A percentile compares a stretch with the other conserved stretches of the same genome.
These are phyloP conservation scores for Pristionchus arcanus DNA, from an alignment of 2,888 invertebrate genomes.

Conservation along the genomic window DNA sequence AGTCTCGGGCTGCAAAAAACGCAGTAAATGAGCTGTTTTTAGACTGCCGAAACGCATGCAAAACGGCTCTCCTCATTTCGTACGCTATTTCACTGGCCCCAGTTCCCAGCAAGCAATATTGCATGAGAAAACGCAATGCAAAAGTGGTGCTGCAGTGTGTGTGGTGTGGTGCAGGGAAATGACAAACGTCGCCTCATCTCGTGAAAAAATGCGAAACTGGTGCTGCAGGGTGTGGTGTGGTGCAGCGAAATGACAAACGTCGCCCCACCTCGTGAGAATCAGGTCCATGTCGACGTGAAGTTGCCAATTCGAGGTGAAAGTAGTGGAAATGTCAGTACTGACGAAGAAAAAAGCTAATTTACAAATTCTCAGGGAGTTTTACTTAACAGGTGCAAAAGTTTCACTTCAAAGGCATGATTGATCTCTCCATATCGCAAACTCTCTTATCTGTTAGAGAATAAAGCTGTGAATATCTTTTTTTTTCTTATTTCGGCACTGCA, in stretches of 20 bases:
- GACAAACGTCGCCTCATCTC: too few relatives aligned
- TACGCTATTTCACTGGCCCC: too few relatives aligned
- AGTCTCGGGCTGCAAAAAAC: background rate
- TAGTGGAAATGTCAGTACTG: background rate
- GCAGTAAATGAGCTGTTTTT: constrained; percentile 5
- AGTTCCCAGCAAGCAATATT: too few relatives aligned
- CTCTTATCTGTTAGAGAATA: background rate
- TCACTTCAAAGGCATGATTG: background rate
- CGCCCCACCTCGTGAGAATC: background rate
- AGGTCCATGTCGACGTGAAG: background rate
- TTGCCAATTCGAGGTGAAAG: background rate
- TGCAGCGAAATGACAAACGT: background rate
- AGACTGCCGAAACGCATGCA: background rate
- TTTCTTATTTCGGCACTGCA: too few relatives aligned
- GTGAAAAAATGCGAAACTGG: too few relatives aligned
- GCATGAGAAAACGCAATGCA: background rate
- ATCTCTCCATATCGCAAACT: background rate
- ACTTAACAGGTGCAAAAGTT: background rate
- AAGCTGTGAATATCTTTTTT: background rate
- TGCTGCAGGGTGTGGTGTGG: background rate
- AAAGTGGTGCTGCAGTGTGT: too few relatives aligned
- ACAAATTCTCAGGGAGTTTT: background rate
- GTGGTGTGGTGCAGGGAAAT: too few relatives aligned
- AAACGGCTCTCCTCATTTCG: background rate
- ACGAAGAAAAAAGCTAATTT: background rate